A percentile compares a stretch with the other conserved stretches of the same genome.
Conservation (phyloP, 2,797 vertebrate genomes). For the Alectoris magna region DNA sequence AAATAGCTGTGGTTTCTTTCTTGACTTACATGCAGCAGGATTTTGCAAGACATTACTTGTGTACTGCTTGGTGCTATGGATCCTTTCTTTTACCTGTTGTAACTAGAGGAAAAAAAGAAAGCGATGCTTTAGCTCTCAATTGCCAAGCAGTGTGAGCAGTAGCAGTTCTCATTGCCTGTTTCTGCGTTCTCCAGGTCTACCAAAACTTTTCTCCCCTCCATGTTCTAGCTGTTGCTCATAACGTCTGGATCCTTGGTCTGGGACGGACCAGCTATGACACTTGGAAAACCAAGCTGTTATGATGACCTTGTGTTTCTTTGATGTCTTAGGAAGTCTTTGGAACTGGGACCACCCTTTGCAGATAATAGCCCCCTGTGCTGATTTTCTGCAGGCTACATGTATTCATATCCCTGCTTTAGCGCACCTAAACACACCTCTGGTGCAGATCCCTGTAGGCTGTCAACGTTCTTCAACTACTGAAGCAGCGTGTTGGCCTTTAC, state of each 20-base stretch:
- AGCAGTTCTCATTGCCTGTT: no score
- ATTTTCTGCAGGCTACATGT: neutral
- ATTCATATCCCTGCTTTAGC: neutral
- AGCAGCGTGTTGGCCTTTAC: neutral
- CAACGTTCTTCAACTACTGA: rapidly evolving
- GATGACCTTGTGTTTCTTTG: neutral
- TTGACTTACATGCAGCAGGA: neutral
- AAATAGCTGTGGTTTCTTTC: neutral
- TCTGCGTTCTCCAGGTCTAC: neutral
- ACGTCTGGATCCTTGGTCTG: no score
- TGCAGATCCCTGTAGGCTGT: neutral
- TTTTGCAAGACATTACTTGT: neutral
- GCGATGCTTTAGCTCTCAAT: neutral
- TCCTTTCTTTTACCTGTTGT: neutral
- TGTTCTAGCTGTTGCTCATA: neutral
- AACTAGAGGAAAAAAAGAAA: no score
- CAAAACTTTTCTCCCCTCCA: no score
- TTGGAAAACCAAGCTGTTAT: neutral
- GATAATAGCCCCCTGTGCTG: no score
- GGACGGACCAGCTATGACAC: neutral
- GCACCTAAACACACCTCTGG: neutral
- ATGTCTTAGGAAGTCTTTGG: neutral
- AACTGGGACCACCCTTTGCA: neutral
- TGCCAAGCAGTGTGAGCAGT: neutral
- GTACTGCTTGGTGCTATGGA: neutral